Conservation (phyloP, 2,797 vertebrate genomes). For the Agapornis canus region DNA sequence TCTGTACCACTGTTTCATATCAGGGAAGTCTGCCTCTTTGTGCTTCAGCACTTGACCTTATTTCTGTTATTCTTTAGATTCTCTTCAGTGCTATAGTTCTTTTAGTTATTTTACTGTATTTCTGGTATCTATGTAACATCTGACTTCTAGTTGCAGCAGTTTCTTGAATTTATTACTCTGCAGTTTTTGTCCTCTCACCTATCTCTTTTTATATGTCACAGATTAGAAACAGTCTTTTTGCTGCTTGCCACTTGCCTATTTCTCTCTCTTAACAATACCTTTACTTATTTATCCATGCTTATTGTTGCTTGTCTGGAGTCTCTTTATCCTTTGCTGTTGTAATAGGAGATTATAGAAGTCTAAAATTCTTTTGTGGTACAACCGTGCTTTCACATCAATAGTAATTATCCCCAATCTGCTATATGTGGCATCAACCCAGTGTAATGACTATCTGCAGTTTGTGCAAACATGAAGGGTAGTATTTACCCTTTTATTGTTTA, state of each 20-base stretch:
- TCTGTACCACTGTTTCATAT: not conserved
- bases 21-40: not conserved
- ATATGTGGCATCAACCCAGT: accelerated
- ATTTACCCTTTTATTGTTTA: not conserved
- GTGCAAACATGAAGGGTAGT: not conserved
- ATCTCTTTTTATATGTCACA: not conserved
- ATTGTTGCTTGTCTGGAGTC: not conserved
- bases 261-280: not conserved
- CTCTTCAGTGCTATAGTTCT: not conserved
- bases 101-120: not conserved
- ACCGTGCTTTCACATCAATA: not conserved
- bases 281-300: not conserved
- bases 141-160: not conserved
- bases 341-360: not conserved
- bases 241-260: not conserved
- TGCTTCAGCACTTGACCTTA: not conserved
- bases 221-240: not conserved
- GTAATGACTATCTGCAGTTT: not conserved
- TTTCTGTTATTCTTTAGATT: not conserved
- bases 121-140: not conserved
- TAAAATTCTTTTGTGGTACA: not conserved
- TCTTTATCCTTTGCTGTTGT: not conserved
- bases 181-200: not conserved
- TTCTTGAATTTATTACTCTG: not conserved
- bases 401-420: not conserved